Evolutionary conservation across 1,140 invertebrate genomes (phyloP).

Genomic region (Teleogryllus occipitalis): DNA sequence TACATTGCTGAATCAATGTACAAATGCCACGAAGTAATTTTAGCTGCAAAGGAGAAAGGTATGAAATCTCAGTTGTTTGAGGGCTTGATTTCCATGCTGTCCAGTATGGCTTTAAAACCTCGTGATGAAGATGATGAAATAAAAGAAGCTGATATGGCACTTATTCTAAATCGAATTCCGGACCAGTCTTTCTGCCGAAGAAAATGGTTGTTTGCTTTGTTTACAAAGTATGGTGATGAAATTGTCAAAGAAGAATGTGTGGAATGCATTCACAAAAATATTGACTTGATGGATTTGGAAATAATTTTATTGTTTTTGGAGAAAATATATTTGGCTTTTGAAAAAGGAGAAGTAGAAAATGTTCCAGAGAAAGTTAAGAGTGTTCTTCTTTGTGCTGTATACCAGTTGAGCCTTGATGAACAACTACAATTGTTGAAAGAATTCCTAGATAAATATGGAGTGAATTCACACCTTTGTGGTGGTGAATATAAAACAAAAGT

Average conservation of each 20-base stretch:
- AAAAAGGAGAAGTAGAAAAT: background rate
- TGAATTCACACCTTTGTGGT: background rate
- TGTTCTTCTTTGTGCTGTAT: background rate
- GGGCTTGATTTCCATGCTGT: constrained; percentile 9
- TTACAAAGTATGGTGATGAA: background rate
- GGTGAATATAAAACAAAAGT: background rate
- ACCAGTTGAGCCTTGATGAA: background rate
- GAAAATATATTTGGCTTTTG: background rate
- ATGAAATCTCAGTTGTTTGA: background rate
- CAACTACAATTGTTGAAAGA: constrained; percentile 6
- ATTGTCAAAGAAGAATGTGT: background rate
- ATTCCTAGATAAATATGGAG: background rate
- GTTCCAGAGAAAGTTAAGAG: background rate
- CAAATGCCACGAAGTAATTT: background rate
- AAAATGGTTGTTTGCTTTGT: constrained; percentile 16
- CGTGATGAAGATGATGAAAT: constrained; percentile 19
- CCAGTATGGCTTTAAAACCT: constrained; percentile 13
- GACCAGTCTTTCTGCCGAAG: background rate
- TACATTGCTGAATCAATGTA: constrained; percentile 14
- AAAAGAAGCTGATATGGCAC: constrained; percentile 11
- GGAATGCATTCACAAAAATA: constrained; percentile 12
- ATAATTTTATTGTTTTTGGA: constrained; percentile 8
- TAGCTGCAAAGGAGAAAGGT: background rate
- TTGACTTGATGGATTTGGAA: constrained; percentile 14
- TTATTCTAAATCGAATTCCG: constrained; percentile 12